Base-by-base conservation (phyloP, 2,888 invertebrate genomes). In the Ecdyonurus torrentis region DNA sequence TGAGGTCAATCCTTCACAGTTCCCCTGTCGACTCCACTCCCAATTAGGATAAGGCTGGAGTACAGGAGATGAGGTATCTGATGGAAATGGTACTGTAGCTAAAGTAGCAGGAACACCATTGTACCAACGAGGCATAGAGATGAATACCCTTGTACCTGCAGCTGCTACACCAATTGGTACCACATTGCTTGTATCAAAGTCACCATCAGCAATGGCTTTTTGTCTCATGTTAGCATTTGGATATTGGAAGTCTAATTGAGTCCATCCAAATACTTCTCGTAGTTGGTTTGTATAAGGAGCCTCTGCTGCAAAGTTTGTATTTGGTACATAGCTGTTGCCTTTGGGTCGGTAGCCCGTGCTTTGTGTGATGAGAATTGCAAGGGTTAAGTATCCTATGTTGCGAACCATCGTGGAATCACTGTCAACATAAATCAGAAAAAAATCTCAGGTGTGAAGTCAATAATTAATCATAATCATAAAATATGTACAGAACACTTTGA, bases 1-100 rank as follows among this genome's bases (percentile, higher is more conserved):
- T 0, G 88, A 88, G 0, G 88, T 80, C 61, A 89, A 81, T 20
- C 82, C 81, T 25, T 83, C 77, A 69, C 87, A 87, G 70, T 82
- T 66, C 0, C 81, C 82, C 69, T 85, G 79, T 66, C 75, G 75
- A 66, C 87, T 83, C 0, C 87, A 85, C 65, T 83, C 83, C 89
- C 89, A 90, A 68, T 83, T 85, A 1, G 89, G 89, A 69, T 85
- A 90, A 0, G 90, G 89, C n/a, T 78, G 84, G 63, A 90, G 73
- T 52, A 80, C 77, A 0, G 90, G 89, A 2, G 87, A 85, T 63
- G 63, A 20, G 7, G 63, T 19, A 2, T 80, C 76, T 0, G 78
- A 78, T 19, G 59, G 52, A 0, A 5, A 23, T 7, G 73, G 71
- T 1, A 91, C 81, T 0, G 80, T 82, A 1, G 86, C 88, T 25